Evolutionary conservation across 2,888 invertebrate species (phyloP).

Genomic region (Gasteruption jaculator): DNA sequence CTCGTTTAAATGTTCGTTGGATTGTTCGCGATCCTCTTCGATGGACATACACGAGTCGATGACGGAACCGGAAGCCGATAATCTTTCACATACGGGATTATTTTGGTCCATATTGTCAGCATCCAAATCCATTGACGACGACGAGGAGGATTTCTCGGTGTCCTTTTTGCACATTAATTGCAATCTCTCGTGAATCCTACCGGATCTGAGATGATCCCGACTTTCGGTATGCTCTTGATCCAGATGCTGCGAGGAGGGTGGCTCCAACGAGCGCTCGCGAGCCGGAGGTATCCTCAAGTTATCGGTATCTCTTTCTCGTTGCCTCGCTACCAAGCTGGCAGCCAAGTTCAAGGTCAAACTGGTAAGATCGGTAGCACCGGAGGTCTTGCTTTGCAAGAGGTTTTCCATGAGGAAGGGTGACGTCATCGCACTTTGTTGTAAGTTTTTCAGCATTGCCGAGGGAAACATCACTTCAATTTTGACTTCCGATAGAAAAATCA

Average conservation of each 20-base stretch:
- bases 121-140: too few relatives aligned
- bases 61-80: too few relatives aligned
- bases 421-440: constrained; percentile 54
- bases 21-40: constrained; percentile 42
- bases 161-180: too few relatives aligned
- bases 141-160: too few relatives aligned
- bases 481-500: too few relatives aligned
- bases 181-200: constrained; percentile 17
- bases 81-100: too few relatives aligned
- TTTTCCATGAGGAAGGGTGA: constrained; percentile 63
- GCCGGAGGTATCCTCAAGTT: too few relatives aligned
- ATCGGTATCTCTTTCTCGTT: constrained; percentile 44
- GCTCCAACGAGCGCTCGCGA: too few relatives aligned
- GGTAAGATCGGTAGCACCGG: constrained; percentile 48
- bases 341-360: constrained; percentile 58
- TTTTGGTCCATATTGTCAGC: too few relatives aligned
- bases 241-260: constrained; percentile 13
- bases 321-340: constrained; percentile 44
- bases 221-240: constrained; percentile 23
- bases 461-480: constrained; percentile 49
- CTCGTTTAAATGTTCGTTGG: too few relatives aligned
- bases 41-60: constrained; percentile 38
- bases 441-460: constrained; percentile 49
- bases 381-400: constrained; percentile 58
- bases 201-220: constrained; percentile 17